phyloP scores from a whole-genome alignment of 2,113 vertebrate species.

The Aramus guarauna region DNA sequence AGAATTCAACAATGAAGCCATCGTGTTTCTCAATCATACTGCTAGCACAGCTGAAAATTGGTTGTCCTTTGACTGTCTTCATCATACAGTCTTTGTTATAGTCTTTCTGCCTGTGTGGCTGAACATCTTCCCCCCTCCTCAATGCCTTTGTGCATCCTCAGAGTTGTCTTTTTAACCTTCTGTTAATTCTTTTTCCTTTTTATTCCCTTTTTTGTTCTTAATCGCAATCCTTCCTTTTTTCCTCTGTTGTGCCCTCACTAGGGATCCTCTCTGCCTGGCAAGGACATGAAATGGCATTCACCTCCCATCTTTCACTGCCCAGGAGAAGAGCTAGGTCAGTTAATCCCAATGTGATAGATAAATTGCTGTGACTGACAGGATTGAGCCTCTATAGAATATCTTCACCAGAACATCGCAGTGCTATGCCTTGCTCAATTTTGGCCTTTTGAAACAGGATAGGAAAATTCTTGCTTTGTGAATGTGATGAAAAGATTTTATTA shows the following conservation, averaged over 20 bases:
- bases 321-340: not conserved
- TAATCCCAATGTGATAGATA: not conserved
- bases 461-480: not conserved
- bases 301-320: not conserved
- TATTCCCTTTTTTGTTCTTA: not conserved
- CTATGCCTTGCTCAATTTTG: not conserved
- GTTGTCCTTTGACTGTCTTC: not conserved
- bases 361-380: not conserved
- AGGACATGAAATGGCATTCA: not conserved
- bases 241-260: not conserved
- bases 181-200: not conserved
- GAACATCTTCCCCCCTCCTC: fast-evolving
- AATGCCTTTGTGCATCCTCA: not conserved
- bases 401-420: not conserved
- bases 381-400: not conserved
- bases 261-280: not conserved
- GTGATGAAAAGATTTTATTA: not conserved
- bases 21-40: not conserved
- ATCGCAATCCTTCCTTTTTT: not conserved
- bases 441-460: not conserved
- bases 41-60: not conserved
- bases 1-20: not conserved
- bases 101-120: not conserved
- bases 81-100: not conserved
- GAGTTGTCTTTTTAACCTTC: not conserved